Conservation (phyloP, 2,888 invertebrate species). For the Junonia oenone region DNA sequence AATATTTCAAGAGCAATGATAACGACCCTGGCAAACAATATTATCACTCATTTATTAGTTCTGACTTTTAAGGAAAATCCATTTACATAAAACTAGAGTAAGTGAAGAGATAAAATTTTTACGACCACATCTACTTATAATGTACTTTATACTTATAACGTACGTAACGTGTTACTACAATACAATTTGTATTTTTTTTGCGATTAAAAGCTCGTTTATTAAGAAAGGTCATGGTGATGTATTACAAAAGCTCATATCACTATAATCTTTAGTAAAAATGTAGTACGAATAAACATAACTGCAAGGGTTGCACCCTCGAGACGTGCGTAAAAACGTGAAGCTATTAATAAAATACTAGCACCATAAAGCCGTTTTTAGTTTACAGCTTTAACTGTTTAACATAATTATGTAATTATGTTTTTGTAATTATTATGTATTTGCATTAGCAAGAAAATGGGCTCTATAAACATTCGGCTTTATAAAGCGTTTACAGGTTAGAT, state of each 20-base stretch:
- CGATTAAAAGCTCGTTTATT: no score
- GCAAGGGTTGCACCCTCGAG: no score
- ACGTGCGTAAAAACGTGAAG: no score
- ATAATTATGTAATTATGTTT: not conserved
- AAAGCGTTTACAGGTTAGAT: not conserved
- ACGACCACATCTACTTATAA: not conserved
- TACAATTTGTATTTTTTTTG: no score
- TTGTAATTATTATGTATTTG: not conserved
- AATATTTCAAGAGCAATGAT: slow-evolving; percentile 67
- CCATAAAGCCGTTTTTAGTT: no score
- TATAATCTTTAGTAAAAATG: not conserved
- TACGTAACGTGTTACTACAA: no score
- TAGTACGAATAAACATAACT: not conserved
- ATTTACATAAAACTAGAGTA: not conserved
- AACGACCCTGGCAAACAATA: slow-evolving; percentile 53
- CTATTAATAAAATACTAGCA: no score
- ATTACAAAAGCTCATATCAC: not conserved
- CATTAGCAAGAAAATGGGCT: not conserved
- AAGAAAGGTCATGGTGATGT: no score
- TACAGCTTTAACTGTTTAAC: no score
- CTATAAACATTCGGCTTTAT: not conserved
- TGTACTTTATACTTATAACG: no score
- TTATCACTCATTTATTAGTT: slow-evolving; percentile 9
- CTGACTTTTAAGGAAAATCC: not conserved
- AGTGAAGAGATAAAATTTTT: not conserved